phyloP scores from a whole-genome alignment of 1,140 invertebrate genomes.

The Drosophila willistoni region DNA sequence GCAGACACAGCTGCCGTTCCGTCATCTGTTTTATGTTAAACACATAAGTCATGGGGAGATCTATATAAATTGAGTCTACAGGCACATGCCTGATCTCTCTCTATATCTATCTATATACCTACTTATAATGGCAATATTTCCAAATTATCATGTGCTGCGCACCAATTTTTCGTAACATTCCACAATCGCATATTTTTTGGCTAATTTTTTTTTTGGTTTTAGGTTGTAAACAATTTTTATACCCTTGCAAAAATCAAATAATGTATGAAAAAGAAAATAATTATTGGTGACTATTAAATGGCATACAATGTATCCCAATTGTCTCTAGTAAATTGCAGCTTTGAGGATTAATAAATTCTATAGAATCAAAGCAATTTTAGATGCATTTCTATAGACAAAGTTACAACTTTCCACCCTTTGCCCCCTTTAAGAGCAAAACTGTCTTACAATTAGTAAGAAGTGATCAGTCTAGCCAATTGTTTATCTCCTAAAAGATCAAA shows the following conservation, averaged over 20 bases:
- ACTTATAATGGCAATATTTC: conserved; percentile 32
- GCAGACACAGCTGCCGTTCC: conserved; percentile 67
- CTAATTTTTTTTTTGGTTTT: conserved; percentile 6
- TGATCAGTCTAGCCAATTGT: too few relatives aligned
- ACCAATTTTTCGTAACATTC: conserved; percentile 68
- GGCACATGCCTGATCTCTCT: conserved; percentile 8
- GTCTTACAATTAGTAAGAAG: too few relatives aligned
- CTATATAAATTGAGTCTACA: conserved; percentile 18
- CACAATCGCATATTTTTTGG: conserved; percentile 38
- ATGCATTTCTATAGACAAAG: too few relatives aligned
- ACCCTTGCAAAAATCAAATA: neutral
- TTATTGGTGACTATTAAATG: too few relatives aligned
- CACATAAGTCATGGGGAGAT: conserved; percentile 52
- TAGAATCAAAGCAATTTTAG: too few relatives aligned
- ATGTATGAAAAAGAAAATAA: too few relatives aligned
- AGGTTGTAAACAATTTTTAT: conserved; percentile 68
- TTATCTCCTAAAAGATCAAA: too few relatives aligned
- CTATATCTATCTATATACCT: conserved; percentile 25
- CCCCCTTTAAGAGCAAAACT: too few relatives aligned
- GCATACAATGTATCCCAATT: too few relatives aligned
- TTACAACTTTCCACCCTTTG: too few relatives aligned
- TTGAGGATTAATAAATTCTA: too few relatives aligned
- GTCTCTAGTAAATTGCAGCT: too few relatives aligned
- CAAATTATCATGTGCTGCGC: conserved; percentile 51
- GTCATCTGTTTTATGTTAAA: conserved; percentile 78